Evolutionary conservation across 2,888 invertebrate genomes (phyloP).

Genomic region (Dolomedes plantarius): DNA sequence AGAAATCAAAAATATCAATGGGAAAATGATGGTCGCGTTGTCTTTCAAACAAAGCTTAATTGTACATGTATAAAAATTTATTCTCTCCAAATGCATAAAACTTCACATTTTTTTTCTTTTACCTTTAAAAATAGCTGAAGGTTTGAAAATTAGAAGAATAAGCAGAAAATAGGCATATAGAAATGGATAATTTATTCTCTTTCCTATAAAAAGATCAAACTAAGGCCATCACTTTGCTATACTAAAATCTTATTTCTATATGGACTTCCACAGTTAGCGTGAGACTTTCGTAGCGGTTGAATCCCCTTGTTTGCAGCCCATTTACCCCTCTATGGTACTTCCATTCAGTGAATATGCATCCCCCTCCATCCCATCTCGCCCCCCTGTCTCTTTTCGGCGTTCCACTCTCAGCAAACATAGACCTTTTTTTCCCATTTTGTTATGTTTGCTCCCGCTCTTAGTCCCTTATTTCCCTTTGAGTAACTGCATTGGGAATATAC

Average conservation of each 20-base stretch:
- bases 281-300: constrained; percentile 17
- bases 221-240: too few relatives aligned
- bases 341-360: not conserved
- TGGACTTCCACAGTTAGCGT: not conserved
- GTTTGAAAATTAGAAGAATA: too few relatives aligned
- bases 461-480: constrained; percentile 30
- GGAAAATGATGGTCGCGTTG: too few relatives aligned
- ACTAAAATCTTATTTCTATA: not conserved
- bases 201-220: too few relatives aligned
- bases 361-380: not conserved
- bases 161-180: too few relatives aligned
- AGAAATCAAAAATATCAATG: too few relatives aligned
- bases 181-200: too few relatives aligned
- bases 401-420: constrained; percentile 51
- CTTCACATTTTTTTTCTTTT: too few relatives aligned
- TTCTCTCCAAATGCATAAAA: too few relatives aligned
- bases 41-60: too few relatives aligned
- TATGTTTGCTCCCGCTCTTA: constrained; percentile 47
- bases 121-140: too few relatives aligned
- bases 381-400: constrained; percentile 31
- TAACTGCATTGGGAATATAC: constrained; percentile 7
- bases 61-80: too few relatives aligned
- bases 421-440: constrained; percentile 47
- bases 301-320: constrained; percentile 48
- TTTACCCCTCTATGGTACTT: constrained; percentile 8